phyloP scores from a whole-genome alignment of 2,797 vertebrate species.

The Molothrus aeneus region DNA sequence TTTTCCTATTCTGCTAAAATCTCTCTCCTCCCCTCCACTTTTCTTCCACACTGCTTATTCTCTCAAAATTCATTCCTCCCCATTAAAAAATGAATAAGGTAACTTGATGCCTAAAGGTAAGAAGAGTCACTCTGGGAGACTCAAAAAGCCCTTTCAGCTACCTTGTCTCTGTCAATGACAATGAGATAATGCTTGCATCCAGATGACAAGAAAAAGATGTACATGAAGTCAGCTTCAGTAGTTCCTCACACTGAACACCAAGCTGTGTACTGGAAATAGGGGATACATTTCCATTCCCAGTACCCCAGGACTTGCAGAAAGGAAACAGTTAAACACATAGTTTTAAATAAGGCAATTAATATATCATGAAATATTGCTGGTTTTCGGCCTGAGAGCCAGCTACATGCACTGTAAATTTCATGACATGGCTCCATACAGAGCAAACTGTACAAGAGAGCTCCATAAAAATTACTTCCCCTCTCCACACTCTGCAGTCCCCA shows the following conservation, averaged over 20 bases:
- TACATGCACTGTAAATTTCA: neutral
- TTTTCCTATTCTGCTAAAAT: neutral
- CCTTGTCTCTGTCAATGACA: neutral
- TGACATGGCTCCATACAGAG: fast-evolving
- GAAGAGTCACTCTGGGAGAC: neutral
- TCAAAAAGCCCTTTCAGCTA: neutral
- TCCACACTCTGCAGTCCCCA: neutral
- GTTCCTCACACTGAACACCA: neutral
- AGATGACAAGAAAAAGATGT: neutral
- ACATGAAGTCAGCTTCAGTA: neutral
- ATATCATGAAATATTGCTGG: neutral
- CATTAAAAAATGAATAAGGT: neutral
- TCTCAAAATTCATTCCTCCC: neutral
- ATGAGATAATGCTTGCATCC: neutral
- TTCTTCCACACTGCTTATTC: neutral
- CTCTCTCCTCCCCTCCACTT: neutral
- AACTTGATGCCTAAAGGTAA: neutral
- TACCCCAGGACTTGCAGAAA: neutral
- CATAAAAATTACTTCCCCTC: neutral
- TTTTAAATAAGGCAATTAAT: neutral
- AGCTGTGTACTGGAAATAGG: neutral
- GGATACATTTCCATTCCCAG: neutral
- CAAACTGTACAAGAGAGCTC: neutral
- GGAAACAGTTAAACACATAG: neutral
- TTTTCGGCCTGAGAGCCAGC: neutral